phyloP scores from a whole-genome alignment of 2,888 invertebrate species.

The Hirtodrosophila trivittata region DNA sequence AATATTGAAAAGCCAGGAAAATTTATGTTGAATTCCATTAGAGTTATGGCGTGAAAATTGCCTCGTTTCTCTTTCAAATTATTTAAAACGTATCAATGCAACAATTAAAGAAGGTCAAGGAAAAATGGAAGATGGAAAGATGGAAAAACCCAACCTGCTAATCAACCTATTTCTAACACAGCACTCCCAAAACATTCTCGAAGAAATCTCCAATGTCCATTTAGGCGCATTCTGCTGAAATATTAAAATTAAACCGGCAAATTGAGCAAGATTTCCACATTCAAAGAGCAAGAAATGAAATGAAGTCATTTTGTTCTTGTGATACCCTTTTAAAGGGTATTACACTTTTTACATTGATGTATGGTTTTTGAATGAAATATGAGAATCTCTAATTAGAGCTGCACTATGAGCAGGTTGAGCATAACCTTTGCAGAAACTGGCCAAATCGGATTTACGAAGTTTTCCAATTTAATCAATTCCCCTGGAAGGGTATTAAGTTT shows the following conservation, averaged over 20 bases:
- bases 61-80: conserved; percentile 16
- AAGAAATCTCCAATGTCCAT: conserved; percentile 62
- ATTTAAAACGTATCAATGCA: conserved; percentile 39
- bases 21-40: conserved; percentile 79
- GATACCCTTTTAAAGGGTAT: too few species aligned
- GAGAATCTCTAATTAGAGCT: too few species aligned
- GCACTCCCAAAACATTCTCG: conserved; percentile 1
- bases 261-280: conserved; percentile 52
- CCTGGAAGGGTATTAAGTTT: neutral
- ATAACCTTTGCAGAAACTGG: too few species aligned
- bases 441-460: too few species aligned
- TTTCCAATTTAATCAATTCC: neutral
- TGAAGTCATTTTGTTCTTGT: neutral
- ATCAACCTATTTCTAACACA: conserved; percentile 26
- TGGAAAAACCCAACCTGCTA: conserved; percentile 5
- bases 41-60: conserved; percentile 75
- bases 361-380: too few species aligned
- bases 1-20: conserved; percentile 70
- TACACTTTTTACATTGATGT: neutral
- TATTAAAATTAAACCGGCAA: conserved; percentile 64
- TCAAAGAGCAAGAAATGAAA: conserved; percentile 29
- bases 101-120: conserved; percentile 34
- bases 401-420: too few species aligned
- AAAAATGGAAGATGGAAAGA: neutral
- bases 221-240: conserved; percentile 43